These are phyloP conservation scores for Masticophis lateralis DNA, from an alignment of 2,797 vertebrate species.

Conservation along the genomic window DNA sequence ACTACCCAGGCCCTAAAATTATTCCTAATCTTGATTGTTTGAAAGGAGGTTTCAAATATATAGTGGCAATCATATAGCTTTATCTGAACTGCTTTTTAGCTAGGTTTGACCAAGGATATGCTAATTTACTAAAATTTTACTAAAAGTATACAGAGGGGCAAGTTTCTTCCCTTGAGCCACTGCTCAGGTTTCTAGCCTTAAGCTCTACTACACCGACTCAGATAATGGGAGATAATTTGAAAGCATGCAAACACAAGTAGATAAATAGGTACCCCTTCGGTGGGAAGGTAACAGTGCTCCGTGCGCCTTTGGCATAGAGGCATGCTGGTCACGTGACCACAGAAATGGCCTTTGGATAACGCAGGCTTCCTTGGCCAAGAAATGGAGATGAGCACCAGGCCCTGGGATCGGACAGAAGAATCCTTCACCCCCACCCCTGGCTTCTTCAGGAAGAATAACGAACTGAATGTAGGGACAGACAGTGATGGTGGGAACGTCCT, in stretches of 20 bases:
- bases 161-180: no score
- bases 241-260: background rate
- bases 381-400: background rate
- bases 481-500: background rate
- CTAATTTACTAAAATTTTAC: background rate
- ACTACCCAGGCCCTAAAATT: background rate
- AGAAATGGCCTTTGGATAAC: background rate
- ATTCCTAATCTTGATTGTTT: background rate
- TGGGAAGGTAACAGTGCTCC: background rate
- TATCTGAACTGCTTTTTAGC: background rate
- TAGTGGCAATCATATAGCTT: background rate
- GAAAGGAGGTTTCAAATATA: background rate
- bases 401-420: no score
- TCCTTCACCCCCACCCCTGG: background rate
- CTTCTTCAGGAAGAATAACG: background rate
- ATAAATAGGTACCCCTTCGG: background rate
- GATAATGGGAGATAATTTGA: background rate
- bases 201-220: background rate
- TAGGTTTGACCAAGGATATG: background rate
- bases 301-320: background rate
- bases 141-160: background rate
- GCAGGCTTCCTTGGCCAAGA: background rate
- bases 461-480: no score
- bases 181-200: background rate
- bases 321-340: background rate